Conservation (phyloP, 2,113 vertebrate species). For the Pogonocichla stellata region DNA sequence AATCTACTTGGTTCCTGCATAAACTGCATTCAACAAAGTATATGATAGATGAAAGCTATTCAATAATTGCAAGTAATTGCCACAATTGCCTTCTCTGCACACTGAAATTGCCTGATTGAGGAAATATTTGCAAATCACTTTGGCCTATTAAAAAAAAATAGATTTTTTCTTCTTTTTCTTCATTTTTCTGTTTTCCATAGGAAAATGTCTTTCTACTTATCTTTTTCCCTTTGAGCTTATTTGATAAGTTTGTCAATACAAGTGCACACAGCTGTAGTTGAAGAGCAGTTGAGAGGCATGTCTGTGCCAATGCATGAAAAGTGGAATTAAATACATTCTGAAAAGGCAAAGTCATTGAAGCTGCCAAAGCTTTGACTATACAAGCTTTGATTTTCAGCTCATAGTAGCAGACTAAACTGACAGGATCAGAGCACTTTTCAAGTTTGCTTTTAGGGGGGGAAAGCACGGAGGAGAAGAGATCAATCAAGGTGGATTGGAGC, state of each 20-base stretch:
- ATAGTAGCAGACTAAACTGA: background rate
- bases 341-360: background rate
- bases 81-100: background rate
- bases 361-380: background rate
- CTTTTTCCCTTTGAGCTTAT: background rate
- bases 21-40: background rate
- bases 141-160: background rate
- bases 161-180: background rate
- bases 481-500: background rate
- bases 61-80: background rate
- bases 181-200: background rate
- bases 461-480: rapidly evolving
- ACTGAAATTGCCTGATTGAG: background rate
- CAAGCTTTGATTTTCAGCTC: constrained; percentile 1
- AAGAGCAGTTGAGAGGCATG: background rate
- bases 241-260: background rate
- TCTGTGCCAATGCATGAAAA: background rate
- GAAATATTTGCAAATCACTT: background rate
- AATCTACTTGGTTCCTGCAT: background rate
- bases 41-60: background rate
- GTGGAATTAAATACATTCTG: background rate
- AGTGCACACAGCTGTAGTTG: background rate
- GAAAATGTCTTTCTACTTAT: background rate
- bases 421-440: background rate
- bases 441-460: background rate